These are phyloP conservation scores for Pseudonaja textilis DNA, from an alignment of 2,113 vertebrate species.

Conservation along the genomic window DNA sequence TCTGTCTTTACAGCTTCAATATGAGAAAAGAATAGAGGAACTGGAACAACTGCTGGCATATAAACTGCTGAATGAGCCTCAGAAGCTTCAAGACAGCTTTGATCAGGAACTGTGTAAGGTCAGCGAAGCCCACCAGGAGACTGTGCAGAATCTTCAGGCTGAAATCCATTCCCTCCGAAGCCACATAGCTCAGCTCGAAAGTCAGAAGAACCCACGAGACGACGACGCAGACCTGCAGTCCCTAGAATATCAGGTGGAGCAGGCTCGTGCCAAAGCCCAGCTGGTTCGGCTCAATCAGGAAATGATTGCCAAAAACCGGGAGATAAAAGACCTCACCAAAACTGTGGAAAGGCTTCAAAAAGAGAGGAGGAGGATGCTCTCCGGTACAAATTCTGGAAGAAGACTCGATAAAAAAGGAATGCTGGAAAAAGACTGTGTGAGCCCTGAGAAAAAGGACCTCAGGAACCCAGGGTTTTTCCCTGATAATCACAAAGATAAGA, in stretches of 20 bases:
- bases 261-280: conserved; percentile 66
- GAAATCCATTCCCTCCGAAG: conserved; percentile 71
- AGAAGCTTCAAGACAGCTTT: conserved; percentile 52
- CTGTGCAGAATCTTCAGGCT: conserved; percentile 71
- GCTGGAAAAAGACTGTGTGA: conserved; percentile 48
- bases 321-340: conserved; percentile 83
- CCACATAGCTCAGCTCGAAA: conserved; percentile 71
- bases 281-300: conserved; percentile 83
- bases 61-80: conserved; percentile 52
- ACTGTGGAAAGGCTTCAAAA: conserved; percentile 87
- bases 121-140: conserved; percentile 67
- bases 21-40: conserved; percentile 83
- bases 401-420: conserved; percentile 41
- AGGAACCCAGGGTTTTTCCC: conserved; percentile 50
- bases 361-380: conserved; percentile 80
- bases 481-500: conserved; percentile 67
- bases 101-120: conserved; percentile 72
- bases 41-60: conserved; percentile 79
- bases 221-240: conserved; percentile 60
- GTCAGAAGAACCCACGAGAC: conserved; percentile 51
- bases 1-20: conserved; percentile 78
- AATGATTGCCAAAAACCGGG: conserved; percentile 76
- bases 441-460: conserved; percentile 36
- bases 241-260: conserved; percentile 69
- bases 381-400: conserved; percentile 55